Percentiles rank a stretch among this genome's conserved stretches.
These are phyloP conservation scores for Trinorchestia longiramus DNA, from an alignment of 1,140 invertebrate genomes.

Conservation along the genomic window DNA sequence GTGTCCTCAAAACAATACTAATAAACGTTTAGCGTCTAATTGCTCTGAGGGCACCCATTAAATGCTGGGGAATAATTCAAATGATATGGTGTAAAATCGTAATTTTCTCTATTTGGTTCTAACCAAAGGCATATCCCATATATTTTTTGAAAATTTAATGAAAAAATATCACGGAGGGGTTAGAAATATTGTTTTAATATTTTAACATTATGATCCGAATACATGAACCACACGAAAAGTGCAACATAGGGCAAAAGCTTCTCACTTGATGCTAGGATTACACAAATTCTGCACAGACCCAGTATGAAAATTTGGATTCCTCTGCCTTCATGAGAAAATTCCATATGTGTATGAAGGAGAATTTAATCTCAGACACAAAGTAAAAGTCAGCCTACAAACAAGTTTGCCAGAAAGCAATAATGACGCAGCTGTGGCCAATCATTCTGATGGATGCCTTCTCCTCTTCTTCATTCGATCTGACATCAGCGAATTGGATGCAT, in stretches of 20 bases:
- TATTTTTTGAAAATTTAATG: no score
- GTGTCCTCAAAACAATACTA: no score
- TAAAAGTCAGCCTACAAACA: neutral
- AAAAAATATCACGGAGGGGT: no score
- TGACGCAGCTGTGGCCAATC: conserved; percentile 16
- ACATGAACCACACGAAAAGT: neutral
- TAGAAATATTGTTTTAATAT: no score
- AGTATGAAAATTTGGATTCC: neutral
- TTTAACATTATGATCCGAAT: no score
- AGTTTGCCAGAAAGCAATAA: neutral
- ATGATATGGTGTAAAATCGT: no score
- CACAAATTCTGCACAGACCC: neutral
- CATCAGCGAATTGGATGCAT: conserved; percentile 26
- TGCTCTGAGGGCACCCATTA: no score
- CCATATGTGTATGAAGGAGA: neutral
- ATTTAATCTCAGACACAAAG: neutral
- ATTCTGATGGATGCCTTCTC: conserved; percentile 14
- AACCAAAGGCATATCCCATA: no score
- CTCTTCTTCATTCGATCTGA: neutral
- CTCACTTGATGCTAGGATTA: neutral
- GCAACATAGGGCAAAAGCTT: neutral
- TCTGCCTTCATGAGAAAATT: neutral
- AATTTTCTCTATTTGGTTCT: no score
- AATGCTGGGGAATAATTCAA: no score
- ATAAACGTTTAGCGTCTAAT: no score